Evolutionary conservation across 2,113 vertebrate genomes (phyloP), one percentile per base, ranked within the genome.

Genomic region (Pampusana beccarii): DNA sequence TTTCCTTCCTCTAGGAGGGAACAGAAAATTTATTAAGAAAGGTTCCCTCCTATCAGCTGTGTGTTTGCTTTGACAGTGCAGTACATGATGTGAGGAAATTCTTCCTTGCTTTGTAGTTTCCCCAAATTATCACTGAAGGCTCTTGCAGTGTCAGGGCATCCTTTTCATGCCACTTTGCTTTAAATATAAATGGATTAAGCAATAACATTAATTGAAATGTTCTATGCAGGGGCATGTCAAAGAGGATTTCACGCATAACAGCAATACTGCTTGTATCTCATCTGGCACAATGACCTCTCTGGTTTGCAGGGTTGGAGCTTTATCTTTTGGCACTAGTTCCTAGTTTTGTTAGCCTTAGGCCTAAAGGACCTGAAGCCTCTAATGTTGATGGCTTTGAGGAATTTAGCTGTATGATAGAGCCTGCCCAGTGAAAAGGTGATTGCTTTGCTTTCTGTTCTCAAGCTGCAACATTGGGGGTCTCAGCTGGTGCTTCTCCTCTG

Each of bases 181-280:
- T 71, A 86, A 83, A 19, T 83, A 38, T 13, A 53, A 94, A 91
- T 67, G 75, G 81, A 96, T 93, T 86, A 88, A 97, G 16, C 46
- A 53, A 5, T 86, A 72, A 78, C 40, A 66, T 64, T 72, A 91
- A 90, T 66, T 75, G 77, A 67, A 46, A n/a, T 60, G 67, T 75
- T 95, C 61, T 83, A 82, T n/a, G 48, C 23, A 64, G 33, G 74
- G 54, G 3, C 58, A 54, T 44, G 69, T 2, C 31, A 40, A 65
- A 50, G 33, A 71, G 13, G 46, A 72, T 54, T 71, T 84, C 85
- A 42, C 85, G 31, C 18, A 2, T 42, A 53, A 8, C 28, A 38
- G 15, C 17, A 72, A 1, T 34, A 26, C 20, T 48, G 26, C 66
- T 71, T 42, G 42, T 51, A 31, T 31, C 61, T 80, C 26, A 62